Conservation (phyloP, 2,888 invertebrate species). For the Phaonia tiefii region DNA sequence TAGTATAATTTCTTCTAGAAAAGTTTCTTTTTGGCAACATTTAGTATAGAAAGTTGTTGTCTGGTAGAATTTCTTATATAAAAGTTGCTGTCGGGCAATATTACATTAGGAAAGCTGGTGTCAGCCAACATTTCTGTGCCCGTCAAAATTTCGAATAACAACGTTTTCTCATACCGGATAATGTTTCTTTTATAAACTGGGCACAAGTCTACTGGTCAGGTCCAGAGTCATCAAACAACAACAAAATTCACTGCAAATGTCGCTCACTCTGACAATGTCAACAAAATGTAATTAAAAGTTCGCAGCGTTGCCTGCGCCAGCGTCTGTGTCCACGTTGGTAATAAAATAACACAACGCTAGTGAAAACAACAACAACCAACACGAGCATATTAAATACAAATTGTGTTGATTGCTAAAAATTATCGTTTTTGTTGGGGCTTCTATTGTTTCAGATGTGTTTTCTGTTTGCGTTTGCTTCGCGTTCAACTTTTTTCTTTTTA, state of each 20-base stretch:
- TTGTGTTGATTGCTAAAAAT: slow-evolving; percentile 50
- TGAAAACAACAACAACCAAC: slow-evolving; percentile 4
- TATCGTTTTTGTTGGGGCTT: slow-evolving; percentile 16
- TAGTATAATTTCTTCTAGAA: too few relatives aligned
- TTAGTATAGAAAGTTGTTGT: too few relatives aligned
- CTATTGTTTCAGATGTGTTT: slow-evolving; percentile 39
- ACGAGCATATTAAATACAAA: slow-evolving; percentile 36
- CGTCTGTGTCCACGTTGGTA: background rate
- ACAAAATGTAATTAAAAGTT: slow-evolving; percentile 31
- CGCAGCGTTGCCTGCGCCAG: background rate
- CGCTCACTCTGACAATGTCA: slow-evolving; percentile 12
- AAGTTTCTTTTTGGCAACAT: too few relatives aligned
- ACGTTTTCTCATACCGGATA: too few relatives aligned
- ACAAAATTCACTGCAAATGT: slow-evolving; percentile 10
- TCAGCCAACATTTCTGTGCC: too few relatives aligned
- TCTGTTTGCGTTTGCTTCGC: slow-evolving; percentile 20
- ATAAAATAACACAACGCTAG: slow-evolving; percentile 15
- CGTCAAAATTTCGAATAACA: too few relatives aligned
- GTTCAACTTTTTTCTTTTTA: slow-evolving; percentile 16
- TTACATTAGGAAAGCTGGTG: too few relatives aligned
- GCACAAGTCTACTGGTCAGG: background rate
- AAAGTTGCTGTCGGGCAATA: too few relatives aligned
- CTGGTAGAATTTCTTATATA: too few relatives aligned
- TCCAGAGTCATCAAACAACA: background rate
- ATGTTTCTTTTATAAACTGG: too few relatives aligned